A percentile compares a stretch with the other conserved stretches of the same genome.
Conservation (phyloP, 2,888 invertebrate species). For the Mimumesa dahlbomi region DNA sequence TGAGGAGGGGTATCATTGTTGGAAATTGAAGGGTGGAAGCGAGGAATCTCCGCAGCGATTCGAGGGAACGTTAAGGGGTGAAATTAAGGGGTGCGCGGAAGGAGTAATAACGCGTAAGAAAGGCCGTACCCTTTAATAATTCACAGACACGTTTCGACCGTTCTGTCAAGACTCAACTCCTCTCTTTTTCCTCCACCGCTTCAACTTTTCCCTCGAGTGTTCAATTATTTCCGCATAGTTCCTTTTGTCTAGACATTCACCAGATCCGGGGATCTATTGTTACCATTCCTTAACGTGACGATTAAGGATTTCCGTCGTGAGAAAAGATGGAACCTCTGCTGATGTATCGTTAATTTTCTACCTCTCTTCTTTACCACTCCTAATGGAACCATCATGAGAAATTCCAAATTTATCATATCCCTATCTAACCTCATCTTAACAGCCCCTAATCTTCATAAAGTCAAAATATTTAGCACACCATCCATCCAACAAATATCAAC, state of each 20-base stretch:
- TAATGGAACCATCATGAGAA: too few species aligned
- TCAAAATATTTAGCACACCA: too few species aligned
- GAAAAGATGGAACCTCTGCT: too few species aligned
- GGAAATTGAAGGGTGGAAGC: not conserved
- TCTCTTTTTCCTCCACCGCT: not conserved
- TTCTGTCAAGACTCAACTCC: not conserved
- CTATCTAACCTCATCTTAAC: too few species aligned
- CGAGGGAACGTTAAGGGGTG: not conserved
- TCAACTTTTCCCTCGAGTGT: not conserved
- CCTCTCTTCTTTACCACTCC: too few species aligned
- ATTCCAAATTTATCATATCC: too few species aligned
- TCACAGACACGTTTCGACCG: constrained; percentile 6
- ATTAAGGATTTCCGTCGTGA: too few species aligned
- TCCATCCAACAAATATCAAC: too few species aligned
- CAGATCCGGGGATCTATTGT: too few species aligned
- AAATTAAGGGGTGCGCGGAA: not conserved
- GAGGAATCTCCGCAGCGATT: not conserved
- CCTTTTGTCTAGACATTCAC: not conserved
- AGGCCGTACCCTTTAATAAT: constrained; percentile 5
- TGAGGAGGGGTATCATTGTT: not conserved
- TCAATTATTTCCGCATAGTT: not conserved
- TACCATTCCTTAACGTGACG: too few species aligned
- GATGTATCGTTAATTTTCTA: too few species aligned
- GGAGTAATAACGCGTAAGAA: constrained; percentile 13
- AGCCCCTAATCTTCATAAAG: too few species aligned